phyloP scores from a whole-genome alignment of 2,113 vertebrate species.

The Sakesphorus luctuosus region DNA sequence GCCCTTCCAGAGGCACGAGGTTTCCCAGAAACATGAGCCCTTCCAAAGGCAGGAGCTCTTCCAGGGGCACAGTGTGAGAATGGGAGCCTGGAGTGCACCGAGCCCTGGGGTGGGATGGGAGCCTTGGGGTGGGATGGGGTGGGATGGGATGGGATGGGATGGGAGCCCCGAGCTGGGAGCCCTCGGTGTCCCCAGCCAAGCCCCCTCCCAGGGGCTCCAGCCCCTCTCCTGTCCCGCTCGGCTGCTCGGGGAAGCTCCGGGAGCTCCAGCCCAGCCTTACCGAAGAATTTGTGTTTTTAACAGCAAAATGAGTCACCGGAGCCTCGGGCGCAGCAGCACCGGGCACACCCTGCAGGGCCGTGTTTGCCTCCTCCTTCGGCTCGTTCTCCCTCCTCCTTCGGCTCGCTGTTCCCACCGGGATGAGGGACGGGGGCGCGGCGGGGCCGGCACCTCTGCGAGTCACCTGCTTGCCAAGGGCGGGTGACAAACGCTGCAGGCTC shows the following conservation, averaged over 20 bases:
- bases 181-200: rapidly evolving
- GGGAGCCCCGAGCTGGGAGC: neutral
- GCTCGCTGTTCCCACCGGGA: neutral
- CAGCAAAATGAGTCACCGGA: neutral
- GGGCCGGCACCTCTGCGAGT: neutral
- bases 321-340: neutral
- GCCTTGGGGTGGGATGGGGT: neutral
- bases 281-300: neutral
- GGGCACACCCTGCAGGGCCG: neutral
- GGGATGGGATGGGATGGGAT: neutral
- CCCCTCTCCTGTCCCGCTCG: neutral
- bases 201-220: rapidly evolving
- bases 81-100: neutral
- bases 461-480: neutral
- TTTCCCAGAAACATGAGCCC: no score
- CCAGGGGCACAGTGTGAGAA: neutral
- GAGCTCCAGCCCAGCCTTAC: neutral
- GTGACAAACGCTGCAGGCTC: neutral
- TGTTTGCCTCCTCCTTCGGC: neutral
- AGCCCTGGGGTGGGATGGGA: no score
- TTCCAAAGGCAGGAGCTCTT: no score
- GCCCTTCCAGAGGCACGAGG: neutral
- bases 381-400: neutral
- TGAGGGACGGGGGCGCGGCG: rapidly evolving
- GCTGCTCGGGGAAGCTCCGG: rapidly evolving